Conservation (phyloP, 2,113 vertebrate species). For the Catharus fuscescens region DNA sequence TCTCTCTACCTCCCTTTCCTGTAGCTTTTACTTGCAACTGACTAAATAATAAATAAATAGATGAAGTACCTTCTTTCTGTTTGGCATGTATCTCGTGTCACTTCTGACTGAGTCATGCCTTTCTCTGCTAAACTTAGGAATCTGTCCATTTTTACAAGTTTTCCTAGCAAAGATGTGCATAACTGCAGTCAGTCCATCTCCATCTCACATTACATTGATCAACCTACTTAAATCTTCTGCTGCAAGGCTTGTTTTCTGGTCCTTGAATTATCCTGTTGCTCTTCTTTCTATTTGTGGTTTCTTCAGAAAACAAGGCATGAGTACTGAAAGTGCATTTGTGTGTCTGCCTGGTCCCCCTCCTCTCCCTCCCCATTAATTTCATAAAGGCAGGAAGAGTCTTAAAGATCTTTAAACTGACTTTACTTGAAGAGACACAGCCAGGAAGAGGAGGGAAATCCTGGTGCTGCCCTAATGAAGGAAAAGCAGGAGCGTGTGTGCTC, state of each 20-base stretch:
- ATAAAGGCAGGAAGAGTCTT: background rate
- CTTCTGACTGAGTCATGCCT: background rate
- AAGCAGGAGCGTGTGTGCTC: background rate
- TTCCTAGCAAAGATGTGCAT: background rate
- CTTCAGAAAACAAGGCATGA: slow-evolving; percentile 3
- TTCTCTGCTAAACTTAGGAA: background rate
- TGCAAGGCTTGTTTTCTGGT: background rate
- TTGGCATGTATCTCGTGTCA: background rate
- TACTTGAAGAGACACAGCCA: background rate
- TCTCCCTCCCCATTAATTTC: background rate
- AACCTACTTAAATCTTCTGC: background rate
- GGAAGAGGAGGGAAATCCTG: background rate
- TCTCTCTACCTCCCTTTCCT: background rate
- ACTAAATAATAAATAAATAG: background rate
- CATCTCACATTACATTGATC: background rate
- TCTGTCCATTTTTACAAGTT: background rate
- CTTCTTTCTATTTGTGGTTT: slow-evolving; percentile 31
- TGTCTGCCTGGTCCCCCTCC: background rate
- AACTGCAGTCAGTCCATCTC: background rate
- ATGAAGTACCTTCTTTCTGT: background rate
- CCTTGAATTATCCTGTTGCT: slow-evolving; percentile 5
- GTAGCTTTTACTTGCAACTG: background rate
- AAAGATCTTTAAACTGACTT: background rate
- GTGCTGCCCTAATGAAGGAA: background rate
- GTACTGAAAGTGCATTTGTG: background rate